These are phyloP conservation scores for Styela clava DNA, from an alignment of 23 tunicate genomes.

Conservation along the genomic window DNA sequence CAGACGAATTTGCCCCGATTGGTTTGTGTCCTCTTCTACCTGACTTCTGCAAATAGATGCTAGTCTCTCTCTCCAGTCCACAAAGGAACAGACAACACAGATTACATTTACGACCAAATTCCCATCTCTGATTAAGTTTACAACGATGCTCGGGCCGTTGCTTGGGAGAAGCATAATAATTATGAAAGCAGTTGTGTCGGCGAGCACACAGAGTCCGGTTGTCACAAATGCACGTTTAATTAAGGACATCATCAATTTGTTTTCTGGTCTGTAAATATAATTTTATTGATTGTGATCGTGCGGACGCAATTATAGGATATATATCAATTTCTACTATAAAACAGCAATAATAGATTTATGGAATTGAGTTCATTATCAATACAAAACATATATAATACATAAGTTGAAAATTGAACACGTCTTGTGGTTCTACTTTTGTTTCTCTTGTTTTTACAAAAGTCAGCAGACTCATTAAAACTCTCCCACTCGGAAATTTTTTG, in stretches of 20 bases:
- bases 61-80: slow-evolving; percentile 74
- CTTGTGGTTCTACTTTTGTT: too few species aligned
- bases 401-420: too few species aligned
- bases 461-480: too few species aligned
- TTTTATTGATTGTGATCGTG: too few species aligned
- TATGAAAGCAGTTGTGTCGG: slow-evolving; percentile 73
- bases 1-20: neutral
- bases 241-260: slow-evolving; percentile 47
- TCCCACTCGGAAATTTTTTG: too few species aligned
- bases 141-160: slow-evolving; percentile 39
- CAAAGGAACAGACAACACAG: slow-evolving; percentile 74
- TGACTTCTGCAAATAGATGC: slow-evolving; percentile 30
- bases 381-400: too few species aligned
- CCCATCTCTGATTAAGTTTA: slow-evolving; percentile 62
- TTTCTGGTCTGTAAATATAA: slow-evolving; percentile 35
- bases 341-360: too few species aligned
- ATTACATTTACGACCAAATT: slow-evolving; percentile 76
- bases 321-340: too few species aligned
- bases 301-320: too few species aligned
- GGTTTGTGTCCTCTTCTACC: neutral
- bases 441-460: too few species aligned
- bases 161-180: slow-evolving; percentile 35
- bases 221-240: slow-evolving; percentile 67
- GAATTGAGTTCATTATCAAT: too few species aligned
- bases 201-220: slow-evolving; percentile 58